Evolutionary conservation across 92 coral and sea anemone genomes (phyloP).

Genomic region (Anthopleura xanthogrammica): DNA sequence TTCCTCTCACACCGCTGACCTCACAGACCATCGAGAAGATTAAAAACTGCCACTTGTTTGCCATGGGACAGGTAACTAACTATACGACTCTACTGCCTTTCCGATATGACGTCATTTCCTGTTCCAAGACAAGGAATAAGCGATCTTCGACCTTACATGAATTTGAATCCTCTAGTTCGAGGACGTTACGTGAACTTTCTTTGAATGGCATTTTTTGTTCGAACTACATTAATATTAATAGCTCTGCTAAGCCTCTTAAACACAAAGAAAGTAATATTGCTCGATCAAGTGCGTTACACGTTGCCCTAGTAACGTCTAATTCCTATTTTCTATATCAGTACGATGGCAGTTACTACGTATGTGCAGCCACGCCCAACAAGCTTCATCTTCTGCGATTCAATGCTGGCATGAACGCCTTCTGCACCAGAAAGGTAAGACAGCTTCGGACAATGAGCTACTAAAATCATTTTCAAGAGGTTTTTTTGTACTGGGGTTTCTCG

Average conservation of each 20-base stretch:
- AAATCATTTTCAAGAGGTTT: neutral
- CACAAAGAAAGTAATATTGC: too few relatives aligned
- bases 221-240: too few relatives aligned
- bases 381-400: conserved; percentile 83
- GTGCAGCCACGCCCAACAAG: conserved; percentile 92
- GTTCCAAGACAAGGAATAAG: too few relatives aligned
- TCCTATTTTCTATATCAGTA: conserved; percentile 38
- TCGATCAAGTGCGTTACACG: too few relatives aligned
- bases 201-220: too few relatives aligned
- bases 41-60: conserved; percentile 91
- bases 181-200: too few relatives aligned
- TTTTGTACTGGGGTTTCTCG: neutral
- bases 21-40: conserved; percentile 81
- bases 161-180: too few relatives aligned
- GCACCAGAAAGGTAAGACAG: conserved; percentile 79
- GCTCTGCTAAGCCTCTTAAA: too few relatives aligned
- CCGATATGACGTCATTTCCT: too few relatives aligned
- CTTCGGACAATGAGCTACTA: neutral
- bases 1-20: conserved; percentile 71
- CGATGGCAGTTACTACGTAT: conserved; percentile 69
- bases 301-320: neutral
- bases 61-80: conserved; percentile 74
- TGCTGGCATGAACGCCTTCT: conserved; percentile 84
- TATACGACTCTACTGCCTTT: neutral
- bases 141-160: too few relatives aligned